Evolutionary conservation across 2,113 vertebrate genomes (phyloP), one percentile per base, ranked within the genome.

Genomic region (Antennarius striatus): DNA sequence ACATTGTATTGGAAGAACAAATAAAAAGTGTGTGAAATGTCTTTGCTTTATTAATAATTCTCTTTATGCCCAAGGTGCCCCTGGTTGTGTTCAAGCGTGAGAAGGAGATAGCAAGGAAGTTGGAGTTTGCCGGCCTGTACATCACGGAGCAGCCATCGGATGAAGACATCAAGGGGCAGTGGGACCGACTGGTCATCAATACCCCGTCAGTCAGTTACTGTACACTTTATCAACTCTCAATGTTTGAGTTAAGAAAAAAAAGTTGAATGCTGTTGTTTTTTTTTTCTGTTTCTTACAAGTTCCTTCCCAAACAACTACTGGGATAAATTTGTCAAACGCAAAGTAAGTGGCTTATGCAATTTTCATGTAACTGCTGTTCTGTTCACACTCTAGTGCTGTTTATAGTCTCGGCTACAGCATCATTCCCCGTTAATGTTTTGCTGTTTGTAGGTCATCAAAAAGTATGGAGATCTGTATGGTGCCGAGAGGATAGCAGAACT

Each of bases 261-360:
- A 47, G 4, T 30, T 47, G 42, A 36, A 59, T 48, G 32, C 22
- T 54, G 0, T 14, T 9, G 9, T 54, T 48, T 29, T 40, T 7
- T 61, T 14, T 47, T 17, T 47, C 39, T 61, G 13, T 0, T 0
- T 32, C 48, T 54, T 65, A 73, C 65, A 66, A 99, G 98, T 73
- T 98, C 96, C 60, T 99, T 99, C 75, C 98, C 98, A 65, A 96
- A 95, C 87, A 99, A 99, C 90, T 98, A 99, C 89, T 98, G 98
- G 97, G 98, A 99, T 91, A 99, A 99, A 87, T 99, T 99, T 91
- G 95, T 98, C 64, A 98, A 99, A 88, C 95, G 98, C 58, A 99
- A 99, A 93, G 98, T 94, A 93, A 82, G 94, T 78, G 36, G 42
- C 13, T 68, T 57, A 22, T 47, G 36, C 15, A 0, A 49, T 63